Base-by-base conservation (phyloP, 2,888 invertebrate genomes). In the Cosmia pyralina region DNA sequence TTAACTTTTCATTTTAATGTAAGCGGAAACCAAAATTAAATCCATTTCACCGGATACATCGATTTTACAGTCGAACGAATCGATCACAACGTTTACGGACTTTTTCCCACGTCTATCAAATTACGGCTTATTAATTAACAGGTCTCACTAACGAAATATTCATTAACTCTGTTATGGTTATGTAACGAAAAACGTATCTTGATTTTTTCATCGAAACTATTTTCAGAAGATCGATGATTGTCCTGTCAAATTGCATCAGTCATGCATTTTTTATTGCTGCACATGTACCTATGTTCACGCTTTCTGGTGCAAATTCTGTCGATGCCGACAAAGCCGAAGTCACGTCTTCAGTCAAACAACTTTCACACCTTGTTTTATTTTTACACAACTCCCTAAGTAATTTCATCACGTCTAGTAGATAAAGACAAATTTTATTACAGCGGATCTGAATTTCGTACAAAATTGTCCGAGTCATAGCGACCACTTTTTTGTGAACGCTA, bases 341-440 rank as follows among this genome's bases (percentile, higher is more conserved):
- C 88, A 89, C 89, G 88, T 87, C 77, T 84, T 75, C 65, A 70
- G 44, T 15, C 72, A 64, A 73, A 67, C 69, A 77, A 90, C 89
- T 90, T 90, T 90, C 90, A 82, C 88, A 82, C 82, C 81, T 84
- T 82, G 67, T 72, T 79, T 87, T 87, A 79, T 85, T 87, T 82
- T 72, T 77, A 75, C 69, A 70, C 74, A 75, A 62, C 72, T 78
- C 83, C 79, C 80, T 87, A 88, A 55, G 55, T 55, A 55, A 88
- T 86, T 89, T 83, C 73, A 70, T 85, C 89, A 89, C 88, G 89
- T 87, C 67, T 80, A 69, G 72, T 77, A 87, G 88, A 85, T 88
- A 87, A 88, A 87, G 78, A 85, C 85, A 80, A 69, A 84, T 86
- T 90, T 88, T 87, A 87, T 88, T 88, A 87, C 63, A 81, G 77